These are phyloP conservation scores for Patella vulgata DNA, from an alignment of 1,140 invertebrate species.

Conservation along the genomic window DNA sequence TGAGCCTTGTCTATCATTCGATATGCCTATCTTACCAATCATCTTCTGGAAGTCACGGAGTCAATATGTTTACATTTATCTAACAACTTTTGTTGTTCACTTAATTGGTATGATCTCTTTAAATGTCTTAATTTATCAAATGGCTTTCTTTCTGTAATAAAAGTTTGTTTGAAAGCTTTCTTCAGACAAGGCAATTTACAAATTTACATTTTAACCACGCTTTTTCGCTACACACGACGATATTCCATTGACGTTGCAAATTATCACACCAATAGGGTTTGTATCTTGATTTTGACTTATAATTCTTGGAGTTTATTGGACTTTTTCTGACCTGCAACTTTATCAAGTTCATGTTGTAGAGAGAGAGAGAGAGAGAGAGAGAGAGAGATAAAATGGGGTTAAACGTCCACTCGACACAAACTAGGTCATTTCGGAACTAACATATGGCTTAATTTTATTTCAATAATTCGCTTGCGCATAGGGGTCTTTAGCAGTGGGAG, in stretches of 20 bases:
- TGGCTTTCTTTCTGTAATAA: neutral
- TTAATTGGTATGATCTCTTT: slow-evolving; percentile 3
- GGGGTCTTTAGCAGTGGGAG: too few relatives aligned
- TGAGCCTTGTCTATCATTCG: neutral
- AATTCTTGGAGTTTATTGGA: neutral
- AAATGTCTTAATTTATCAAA: slow-evolving; percentile 2
- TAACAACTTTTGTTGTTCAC: too few relatives aligned
- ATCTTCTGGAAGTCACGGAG: neutral
- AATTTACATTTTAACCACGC: slow-evolving; percentile 12
- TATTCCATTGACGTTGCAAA: neutral
- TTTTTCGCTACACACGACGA: neutral
- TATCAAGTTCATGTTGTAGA: slow-evolving; percentile 7
- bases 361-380: too few relatives aligned
- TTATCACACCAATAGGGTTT: slow-evolving; percentile 7
- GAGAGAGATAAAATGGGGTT: too few relatives aligned
- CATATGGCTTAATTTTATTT: too few relatives aligned
- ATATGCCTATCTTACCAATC: slow-evolving; percentile 10
- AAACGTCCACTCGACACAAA: too few relatives aligned
- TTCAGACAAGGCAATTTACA: neutral
- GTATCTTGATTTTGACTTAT: neutral
- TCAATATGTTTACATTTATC: neutral
- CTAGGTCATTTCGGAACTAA: too few relatives aligned
- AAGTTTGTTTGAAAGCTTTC: neutral
- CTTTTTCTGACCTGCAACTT: neutral
- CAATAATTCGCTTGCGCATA: too few relatives aligned